Conservation (phyloP, 1,140 invertebrate species). For the Drosophila mauritiana region DNA sequence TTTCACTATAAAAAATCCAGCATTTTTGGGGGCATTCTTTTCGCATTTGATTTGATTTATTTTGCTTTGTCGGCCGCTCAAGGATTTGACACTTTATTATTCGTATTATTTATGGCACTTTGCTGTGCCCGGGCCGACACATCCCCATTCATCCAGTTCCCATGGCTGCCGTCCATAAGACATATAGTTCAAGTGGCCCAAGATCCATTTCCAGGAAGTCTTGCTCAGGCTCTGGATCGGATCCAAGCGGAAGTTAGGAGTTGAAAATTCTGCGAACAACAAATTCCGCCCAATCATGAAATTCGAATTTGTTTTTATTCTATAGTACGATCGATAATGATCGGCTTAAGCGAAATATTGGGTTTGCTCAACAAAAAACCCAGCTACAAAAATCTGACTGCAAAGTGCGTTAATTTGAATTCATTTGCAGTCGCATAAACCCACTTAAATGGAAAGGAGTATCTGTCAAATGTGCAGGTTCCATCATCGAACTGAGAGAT, state of each 20-base stretch:
- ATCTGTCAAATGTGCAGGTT: conserved; percentile 35
- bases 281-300: neutral
- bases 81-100: conserved; percentile 30
- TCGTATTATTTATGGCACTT: conserved; percentile 31
- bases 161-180: conserved; percentile 17
- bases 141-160: conserved; percentile 25
- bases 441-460: neutral
- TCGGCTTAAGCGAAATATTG: too few species aligned
- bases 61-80: conserved; percentile 34
- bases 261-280: conserved; percentile 14
- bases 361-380: neutral
- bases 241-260: conserved; percentile 16
- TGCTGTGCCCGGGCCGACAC: neutral
- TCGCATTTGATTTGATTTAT: conserved; percentile 44
- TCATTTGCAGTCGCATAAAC: neutral
- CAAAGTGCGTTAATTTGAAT: conserved; percentile 15
- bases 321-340: neutral
- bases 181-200: conserved; percentile 18
- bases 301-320: neutral
- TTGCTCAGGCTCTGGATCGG: neutral
- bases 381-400: neutral
- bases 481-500: conserved; percentile 19
- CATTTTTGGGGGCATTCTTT: conserved; percentile 4
- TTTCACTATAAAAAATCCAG: neutral
- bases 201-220: conserved; percentile 27